Percentiles rank a stretch among this genome's conserved stretches.
phyloP scores from a whole-genome alignment of 2,797 vertebrate species.

The Hypotaenidia okinawae region DNA sequence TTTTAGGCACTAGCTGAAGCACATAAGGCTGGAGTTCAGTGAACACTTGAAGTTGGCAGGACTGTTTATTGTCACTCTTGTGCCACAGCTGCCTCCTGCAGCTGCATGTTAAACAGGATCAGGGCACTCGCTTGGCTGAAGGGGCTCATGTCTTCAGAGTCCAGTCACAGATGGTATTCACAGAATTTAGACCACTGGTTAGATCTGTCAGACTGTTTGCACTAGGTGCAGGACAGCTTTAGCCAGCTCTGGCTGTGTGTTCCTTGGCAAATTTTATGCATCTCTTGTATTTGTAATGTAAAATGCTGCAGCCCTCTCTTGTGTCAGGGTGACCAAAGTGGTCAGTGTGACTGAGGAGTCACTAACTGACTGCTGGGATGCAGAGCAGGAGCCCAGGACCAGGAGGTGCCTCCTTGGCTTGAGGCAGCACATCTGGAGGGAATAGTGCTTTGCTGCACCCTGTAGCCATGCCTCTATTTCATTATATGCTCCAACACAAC shows the following conservation, averaged over 20 bases:
- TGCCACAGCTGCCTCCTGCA: background rate
- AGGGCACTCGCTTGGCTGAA: background rate
- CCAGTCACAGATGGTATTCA: background rate
- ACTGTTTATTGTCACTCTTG: background rate
- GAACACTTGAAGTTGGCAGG: background rate
- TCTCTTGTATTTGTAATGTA: background rate
- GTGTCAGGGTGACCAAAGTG: background rate
- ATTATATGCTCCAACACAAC: background rate
- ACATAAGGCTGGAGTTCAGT: background rate
- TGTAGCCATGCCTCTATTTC: background rate
- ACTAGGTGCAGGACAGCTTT: background rate
- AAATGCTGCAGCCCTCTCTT: background rate
- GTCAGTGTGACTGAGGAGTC: background rate
- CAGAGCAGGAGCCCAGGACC: background rate
- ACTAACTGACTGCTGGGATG: background rate
- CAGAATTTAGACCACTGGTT: background rate
- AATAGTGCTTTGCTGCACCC: background rate
- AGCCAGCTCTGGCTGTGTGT: accelerated
- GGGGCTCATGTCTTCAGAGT: background rate
- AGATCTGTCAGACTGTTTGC: background rate
- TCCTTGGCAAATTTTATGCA: background rate
- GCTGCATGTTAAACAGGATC: background rate
- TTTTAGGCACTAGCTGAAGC: background rate
- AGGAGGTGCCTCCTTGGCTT: background rate
- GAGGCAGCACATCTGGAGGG: background rate